Evolutionary conservation across 2,113 vertebrate genomes (phyloP).

Genomic region (Synodontis membranacea): DNA sequence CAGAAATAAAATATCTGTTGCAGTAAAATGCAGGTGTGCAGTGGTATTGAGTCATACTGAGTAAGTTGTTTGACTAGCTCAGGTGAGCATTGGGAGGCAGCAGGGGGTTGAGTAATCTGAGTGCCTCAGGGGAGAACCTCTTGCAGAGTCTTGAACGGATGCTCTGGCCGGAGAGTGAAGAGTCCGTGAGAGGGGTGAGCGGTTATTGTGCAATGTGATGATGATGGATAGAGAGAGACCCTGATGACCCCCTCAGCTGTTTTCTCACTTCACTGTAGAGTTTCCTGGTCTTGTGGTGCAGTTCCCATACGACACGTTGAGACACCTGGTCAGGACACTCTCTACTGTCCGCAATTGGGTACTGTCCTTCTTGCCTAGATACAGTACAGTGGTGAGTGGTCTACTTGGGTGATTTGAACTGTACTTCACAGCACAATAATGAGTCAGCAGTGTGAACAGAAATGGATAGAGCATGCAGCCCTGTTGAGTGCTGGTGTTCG

Average conservation of each 20-base stretch:
- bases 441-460: no score
- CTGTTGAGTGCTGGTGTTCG: not conserved
- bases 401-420: not conserved
- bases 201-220: not conserved
- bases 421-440: no score
- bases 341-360: no score
- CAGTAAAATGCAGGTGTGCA: not conserved
- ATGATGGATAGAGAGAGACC: not conserved
- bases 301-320: not conserved
- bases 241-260: not conserved
- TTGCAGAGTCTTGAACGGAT: not conserved
- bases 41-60: not conserved
- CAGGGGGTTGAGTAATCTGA: not conserved
- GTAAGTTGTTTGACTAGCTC: not conserved
- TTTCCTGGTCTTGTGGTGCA: not conserved
- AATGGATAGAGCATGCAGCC: no score
- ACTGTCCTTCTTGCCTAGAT: not conserved
- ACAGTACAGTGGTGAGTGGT: not conserved
- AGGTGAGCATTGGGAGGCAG: not conserved
- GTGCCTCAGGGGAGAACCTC: not conserved
- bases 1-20: not conserved
- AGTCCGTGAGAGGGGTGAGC: not conserved
- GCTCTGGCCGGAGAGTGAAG: not conserved
- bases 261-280: not conserved
- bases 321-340: not conserved